phyloP scores from a whole-genome alignment of 2,888 invertebrate genomes.

The Pterobdella sp. region DNA sequence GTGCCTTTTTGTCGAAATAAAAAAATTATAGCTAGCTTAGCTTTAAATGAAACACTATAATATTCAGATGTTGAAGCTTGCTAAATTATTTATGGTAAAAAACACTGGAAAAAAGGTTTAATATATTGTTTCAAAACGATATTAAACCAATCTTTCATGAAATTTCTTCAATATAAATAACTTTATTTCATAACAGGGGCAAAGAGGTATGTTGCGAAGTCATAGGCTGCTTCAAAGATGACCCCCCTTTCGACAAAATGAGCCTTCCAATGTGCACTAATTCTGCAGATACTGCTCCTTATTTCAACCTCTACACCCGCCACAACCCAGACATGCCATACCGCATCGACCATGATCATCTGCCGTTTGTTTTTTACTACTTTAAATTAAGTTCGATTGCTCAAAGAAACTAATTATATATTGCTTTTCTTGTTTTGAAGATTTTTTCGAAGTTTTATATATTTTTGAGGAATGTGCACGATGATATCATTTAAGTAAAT shows the following conservation, averaged over 20 bases:
- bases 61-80: no score
- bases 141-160: no score
- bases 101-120: no score
- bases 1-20: no score
- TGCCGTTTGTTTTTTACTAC: not conserved
- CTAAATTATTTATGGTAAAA: no score
- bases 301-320: constrained; percentile 1
- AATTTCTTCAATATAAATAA: not conserved
- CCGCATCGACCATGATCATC: not conserved
- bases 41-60: no score
- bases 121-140: no score
- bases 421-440: no score
- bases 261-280: not conserved
- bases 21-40: no score
- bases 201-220: not conserved
- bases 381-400: not conserved
- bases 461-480: no score
- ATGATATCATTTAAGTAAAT: no score
- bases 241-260: not conserved
- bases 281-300: not conserved
- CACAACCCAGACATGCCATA: not conserved
- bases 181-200: not conserved
- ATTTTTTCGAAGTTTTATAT: no score
- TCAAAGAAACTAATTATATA: not conserved
- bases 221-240: not conserved